Evolutionary conservation across 2,888 invertebrate species (phyloP), one percentile per base, ranked within the genome.

Genomic region (Rhyacophila evoluta): DNA sequence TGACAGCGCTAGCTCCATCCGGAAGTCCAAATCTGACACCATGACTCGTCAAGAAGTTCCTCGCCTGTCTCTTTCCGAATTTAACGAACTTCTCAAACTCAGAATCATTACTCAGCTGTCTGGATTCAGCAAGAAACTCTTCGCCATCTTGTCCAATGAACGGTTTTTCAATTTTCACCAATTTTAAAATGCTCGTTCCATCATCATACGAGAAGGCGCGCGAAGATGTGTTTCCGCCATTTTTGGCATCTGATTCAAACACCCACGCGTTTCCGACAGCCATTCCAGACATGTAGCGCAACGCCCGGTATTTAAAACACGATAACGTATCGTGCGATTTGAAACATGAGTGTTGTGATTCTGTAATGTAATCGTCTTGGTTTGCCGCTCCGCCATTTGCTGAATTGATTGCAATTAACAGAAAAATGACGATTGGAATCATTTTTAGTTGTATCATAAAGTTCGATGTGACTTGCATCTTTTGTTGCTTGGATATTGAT

Each of bases 1-100:
- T 88, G 72, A 89, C 86, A 29, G 88, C 87, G 75, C 88, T 85
- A 0, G 90, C 88, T 0, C 89, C 89, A 82, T 88, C 88, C 0
- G 89, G 89, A 1, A 90, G 83, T 71, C 87, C 86, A 0, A 89
- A 86, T 79, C 85, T 88, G 79, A 90, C 68, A 0, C 89, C 90
- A 79, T 87, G 88, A 77, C 87, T 86, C 77, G 85, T 88, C 82
- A 90, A 87, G 83, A 89, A 89, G 41, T 88, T 87, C 41, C 86
- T 87, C 1, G 89, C 85, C 39, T 89, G 81, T 68, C 87, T 87
- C 86, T 79, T 82, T 6, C 74, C 81, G 29, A 81, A 82, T 72
- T 82, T 82, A 37, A 81, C 36, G 15, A 82, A 41, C 74, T 81
- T 82, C 0, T 79, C 81, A n/a, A 77, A 68, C 28, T 82, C 82